Evolutionary conservation across 2,113 vertebrate species (phyloP), one percentile per base, ranked within the genome.

Genomic region (Sardina pilchardus): DNA sequence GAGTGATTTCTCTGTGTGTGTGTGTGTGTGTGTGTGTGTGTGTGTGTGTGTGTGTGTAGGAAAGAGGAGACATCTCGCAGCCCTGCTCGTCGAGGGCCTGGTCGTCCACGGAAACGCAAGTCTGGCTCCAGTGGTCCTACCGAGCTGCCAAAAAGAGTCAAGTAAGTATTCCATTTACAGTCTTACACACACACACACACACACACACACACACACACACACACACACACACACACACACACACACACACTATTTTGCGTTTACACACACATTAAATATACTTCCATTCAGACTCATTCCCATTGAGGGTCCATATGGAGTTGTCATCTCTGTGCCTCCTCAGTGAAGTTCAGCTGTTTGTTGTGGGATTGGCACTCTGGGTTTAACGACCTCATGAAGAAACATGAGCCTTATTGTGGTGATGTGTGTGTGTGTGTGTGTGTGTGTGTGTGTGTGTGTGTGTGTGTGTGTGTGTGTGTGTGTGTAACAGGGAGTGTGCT

Each of bases 51-150:
- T 78, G 71, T 78, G 71, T 50, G 83, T 93, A 99, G 98, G 94
- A 97, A 96, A 89, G 97, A 99, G 0, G 97, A 99, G 90, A 96
- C 95, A 86, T 97, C 96, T 0, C 95, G 97, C 39, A 99, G 98
- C 92, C 98, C 98, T 0, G 98, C 97, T 0, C 96, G 98, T 75
- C 93, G 98, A 0, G 97, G 98, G n/a, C 98, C 98, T 0, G 98
- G 98, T 6, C 96, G 98, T 87, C 98, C 98, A 0, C 94, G 98
- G 90, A 99, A 99, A 89, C 95, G 97, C 89, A 98, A 96, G 86
- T 96, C 91, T 87, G 94, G 82, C 91, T 89, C 92, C 89, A 90
- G 89, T 88, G 91, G 87, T 83, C 93, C 92, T 87, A 93, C 93
- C 84, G 94, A 36, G 93, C 95, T 36, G 88, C 93, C 95, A 94